Percentiles rank a stretch among this genome's conserved stretches.
Evolutionary conservation across 2,888 invertebrate species (phyloP).

Genomic region (Eledona agricola): DNA sequence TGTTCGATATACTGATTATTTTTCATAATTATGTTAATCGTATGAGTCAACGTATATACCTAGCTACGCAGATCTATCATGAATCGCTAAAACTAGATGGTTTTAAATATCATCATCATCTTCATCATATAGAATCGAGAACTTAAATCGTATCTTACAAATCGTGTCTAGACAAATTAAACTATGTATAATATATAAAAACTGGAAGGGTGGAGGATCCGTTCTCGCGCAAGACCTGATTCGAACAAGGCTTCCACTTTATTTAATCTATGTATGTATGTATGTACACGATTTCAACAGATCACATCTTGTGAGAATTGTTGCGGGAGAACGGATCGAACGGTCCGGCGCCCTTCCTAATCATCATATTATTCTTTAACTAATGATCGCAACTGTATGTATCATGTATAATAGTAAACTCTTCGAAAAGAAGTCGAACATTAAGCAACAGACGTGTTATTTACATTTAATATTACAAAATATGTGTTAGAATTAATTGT

Average conservation of each 20-base stretch:
- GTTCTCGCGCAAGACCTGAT: too few relatives aligned
- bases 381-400: constrained; percentile 36
- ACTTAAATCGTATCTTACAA: constrained; percentile 41
- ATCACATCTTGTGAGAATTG: too few relatives aligned
- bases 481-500: constrained; percentile 51
- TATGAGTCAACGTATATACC: constrained; percentile 53
- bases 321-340: too few relatives aligned
- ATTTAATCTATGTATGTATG: too few relatives aligned
- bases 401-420: constrained; percentile 40
- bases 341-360: too few relatives aligned
- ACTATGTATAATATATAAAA: constrained; percentile 37
- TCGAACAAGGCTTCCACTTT: too few relatives aligned
- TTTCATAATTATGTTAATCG: constrained; percentile 51
- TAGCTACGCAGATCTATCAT: constrained; percentile 56
- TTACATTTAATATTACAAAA: constrained; percentile 55
- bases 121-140: constrained; percentile 49
- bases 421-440: constrained; percentile 44
- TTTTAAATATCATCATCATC: constrained; percentile 49
- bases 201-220: constrained; percentile 2
- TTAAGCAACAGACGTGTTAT: constrained; percentile 53
- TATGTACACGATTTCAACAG: too few relatives aligned
- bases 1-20: constrained; percentile 59
- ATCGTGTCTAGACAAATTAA: constrained; percentile 40
- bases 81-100: constrained; percentile 55
- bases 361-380: too few relatives aligned